Evolutionary conservation across 2,888 invertebrate genomes (phyloP).

Genomic region (Molorchus minor): DNA sequence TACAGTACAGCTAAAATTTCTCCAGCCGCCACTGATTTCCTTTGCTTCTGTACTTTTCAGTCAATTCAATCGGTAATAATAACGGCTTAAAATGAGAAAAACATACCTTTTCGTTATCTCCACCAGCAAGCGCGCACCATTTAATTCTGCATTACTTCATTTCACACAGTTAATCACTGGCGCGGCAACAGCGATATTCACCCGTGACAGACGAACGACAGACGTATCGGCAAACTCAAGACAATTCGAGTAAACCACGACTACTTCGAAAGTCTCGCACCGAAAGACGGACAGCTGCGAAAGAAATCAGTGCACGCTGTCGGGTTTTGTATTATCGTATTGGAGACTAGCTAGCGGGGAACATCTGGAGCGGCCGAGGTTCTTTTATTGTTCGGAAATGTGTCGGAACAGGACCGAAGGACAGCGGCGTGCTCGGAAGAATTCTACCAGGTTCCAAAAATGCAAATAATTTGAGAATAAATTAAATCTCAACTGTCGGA

Average conservation of each 20-base stretch:
- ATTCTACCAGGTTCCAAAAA: neutral
- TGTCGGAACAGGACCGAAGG: slow-evolving; percentile 33
- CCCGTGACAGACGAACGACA: neutral
- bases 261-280: slow-evolving; percentile 12
- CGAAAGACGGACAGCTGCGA: slow-evolving; percentile 29
- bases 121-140: neutral
- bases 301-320: slow-evolving; percentile 47
- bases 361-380: slow-evolving; percentile 44
- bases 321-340: slow-evolving; percentile 31
- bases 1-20: no score
- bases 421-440: slow-evolving; percentile 20
- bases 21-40: no score
- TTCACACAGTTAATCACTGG: slow-evolving; percentile 1
- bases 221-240: slow-evolving; percentile 3
- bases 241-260: slow-evolving; percentile 2
- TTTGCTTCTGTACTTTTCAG: no score
- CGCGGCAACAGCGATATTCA: slow-evolving; percentile 11
- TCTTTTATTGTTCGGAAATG: slow-evolving; percentile 43
- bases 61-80: no score
- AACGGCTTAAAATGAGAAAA: neutral
- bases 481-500: no score
- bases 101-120: neutral
- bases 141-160: neutral
- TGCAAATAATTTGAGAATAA: no score
- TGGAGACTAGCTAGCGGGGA: slow-evolving; percentile 34